These are phyloP conservation scores for Drosophila differens DNA, from an alignment of 2,888 invertebrate species.

Conservation along the genomic window DNA sequence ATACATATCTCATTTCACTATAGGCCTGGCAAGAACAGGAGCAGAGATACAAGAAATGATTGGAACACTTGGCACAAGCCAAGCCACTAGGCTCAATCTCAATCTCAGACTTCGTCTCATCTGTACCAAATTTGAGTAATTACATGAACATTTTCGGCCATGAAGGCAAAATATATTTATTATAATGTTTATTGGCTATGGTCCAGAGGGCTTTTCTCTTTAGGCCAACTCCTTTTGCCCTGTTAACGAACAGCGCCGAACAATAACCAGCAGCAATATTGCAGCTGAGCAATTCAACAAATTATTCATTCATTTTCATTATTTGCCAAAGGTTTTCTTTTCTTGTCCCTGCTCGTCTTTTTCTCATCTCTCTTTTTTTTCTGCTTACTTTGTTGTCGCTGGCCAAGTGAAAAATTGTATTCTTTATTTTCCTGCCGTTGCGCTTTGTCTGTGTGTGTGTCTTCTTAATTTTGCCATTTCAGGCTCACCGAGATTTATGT, in stretches of 20 bases:
- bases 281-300: slow-evolving; percentile 57
- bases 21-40: slow-evolving; percentile 13
- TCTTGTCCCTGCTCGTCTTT: background rate
- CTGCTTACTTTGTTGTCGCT: slow-evolving; percentile 7
- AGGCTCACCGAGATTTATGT: slow-evolving; percentile 58
- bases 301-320: slow-evolving; percentile 70
- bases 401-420: slow-evolving; percentile 25
- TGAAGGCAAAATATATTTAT: slow-evolving; percentile 15
- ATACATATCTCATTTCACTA: slow-evolving; percentile 47
- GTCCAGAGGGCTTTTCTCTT: background rate
- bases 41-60: slow-evolving; percentile 12
- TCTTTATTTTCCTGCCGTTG: slow-evolving; percentile 10
- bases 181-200: slow-evolving; percentile 25
- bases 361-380: slow-evolving; percentile 11
- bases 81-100: background rate
- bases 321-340: slow-evolving; percentile 34
- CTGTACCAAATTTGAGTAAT: slow-evolving; percentile 38
- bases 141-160: slow-evolving; percentile 19
- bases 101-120: slow-evolving; percentile 10
- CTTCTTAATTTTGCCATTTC: slow-evolving; percentile 32
- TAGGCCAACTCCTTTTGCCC: background rate
- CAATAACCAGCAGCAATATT: slow-evolving; percentile 29
- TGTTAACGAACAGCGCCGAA: background rate
- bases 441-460: slow-evolving; percentile 10
- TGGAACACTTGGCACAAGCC: slow-evolving; percentile 7